These are phyloP conservation scores for Entomyzon cyanotis DNA, from an alignment of 2,113 vertebrate genomes.

Conservation along the genomic window DNA sequence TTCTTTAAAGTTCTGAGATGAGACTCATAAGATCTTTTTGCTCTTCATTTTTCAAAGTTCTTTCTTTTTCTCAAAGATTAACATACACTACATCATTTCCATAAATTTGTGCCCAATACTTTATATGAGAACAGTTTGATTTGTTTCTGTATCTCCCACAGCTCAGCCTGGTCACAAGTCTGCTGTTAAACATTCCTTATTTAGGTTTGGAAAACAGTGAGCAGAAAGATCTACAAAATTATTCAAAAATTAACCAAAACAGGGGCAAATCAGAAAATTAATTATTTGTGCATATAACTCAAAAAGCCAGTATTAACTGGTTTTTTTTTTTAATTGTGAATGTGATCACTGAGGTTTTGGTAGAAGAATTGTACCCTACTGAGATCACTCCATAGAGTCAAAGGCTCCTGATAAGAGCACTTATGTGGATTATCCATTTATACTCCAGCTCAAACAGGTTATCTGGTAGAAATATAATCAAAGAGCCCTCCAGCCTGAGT, in stretches of 20 bases:
- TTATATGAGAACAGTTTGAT: background rate
- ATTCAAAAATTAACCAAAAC: background rate
- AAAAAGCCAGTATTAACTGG: background rate
- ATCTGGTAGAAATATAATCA: conserved; percentile 59
- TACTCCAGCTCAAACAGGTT: conserved; percentile 50
- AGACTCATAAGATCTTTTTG: background rate
- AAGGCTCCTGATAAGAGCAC: conserved; percentile 59
- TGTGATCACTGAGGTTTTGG: conserved; percentile 18
- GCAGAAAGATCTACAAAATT: background rate
- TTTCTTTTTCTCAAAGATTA: background rate
- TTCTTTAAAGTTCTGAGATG: background rate
- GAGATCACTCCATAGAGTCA: conserved; percentile 44
- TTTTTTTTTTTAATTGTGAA: background rate
- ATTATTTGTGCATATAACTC: background rate
- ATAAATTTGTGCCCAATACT: background rate
- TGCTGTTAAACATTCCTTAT: background rate
- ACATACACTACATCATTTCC: background rate
- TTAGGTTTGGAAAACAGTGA: background rate
- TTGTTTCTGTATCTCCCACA: background rate
- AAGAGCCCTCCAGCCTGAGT: conserved; percentile 26
- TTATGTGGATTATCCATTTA: conserved; percentile 69
- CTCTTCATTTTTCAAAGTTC: background rate
- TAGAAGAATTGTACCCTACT: conserved; percentile 11
- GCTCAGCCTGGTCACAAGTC: background rate
- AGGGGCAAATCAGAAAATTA: background rate